Base-by-base conservation (phyloP, 1,140 invertebrate species). In the Brachionus sp. region DNA sequence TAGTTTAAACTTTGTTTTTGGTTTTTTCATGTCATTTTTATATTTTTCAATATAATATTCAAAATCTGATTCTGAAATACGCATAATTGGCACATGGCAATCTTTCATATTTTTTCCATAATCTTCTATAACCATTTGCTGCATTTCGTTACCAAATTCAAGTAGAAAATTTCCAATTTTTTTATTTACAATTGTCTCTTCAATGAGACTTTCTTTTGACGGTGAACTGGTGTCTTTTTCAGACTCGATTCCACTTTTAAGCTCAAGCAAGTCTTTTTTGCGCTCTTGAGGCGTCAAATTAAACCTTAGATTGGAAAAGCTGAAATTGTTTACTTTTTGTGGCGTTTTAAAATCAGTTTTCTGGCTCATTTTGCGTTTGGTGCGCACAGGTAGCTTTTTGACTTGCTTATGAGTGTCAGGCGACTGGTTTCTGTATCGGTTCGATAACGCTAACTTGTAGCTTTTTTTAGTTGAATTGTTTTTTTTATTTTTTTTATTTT, bases 241-340 rank as follows among this genome's bases (percentile, higher is more conserved):
- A 4, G 25, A 37, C 29, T 13, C 25, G 25, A 37, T 66, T 66
- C 25, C 25, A n/a, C 33, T 66, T 66, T 33, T 66, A 6, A 66
- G 64, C 33, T 66, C 64, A 13, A 66, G 13, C 29, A 66, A n/a
- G 33, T 66, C 64, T 33, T 66, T 66, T 66, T 66, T 66, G 33
- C 64, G 64, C 29, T 66, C 64, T 66, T 66, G 10, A 13, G 64
- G 64, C 64, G 64, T 66, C 25, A 66, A 37, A 33, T 66, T 66
- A 23, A 66, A 66, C n/a, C 29, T 35, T 29, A 66, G 12, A n/a
- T 35, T 66, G 0, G 64, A 66, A 66, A 66, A 66, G 12, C n/a
- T 66, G 64, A 66, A 66, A 23, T 57, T 57, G 50, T 57, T 16
- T 6, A 37, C 64, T 66, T 13, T 66, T 37, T n/a, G 25, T n/a